These are phyloP conservation scores for Oncopeltus fasciatus DNA, from an alignment of 1,140 invertebrate species.

Conservation along the genomic window DNA sequence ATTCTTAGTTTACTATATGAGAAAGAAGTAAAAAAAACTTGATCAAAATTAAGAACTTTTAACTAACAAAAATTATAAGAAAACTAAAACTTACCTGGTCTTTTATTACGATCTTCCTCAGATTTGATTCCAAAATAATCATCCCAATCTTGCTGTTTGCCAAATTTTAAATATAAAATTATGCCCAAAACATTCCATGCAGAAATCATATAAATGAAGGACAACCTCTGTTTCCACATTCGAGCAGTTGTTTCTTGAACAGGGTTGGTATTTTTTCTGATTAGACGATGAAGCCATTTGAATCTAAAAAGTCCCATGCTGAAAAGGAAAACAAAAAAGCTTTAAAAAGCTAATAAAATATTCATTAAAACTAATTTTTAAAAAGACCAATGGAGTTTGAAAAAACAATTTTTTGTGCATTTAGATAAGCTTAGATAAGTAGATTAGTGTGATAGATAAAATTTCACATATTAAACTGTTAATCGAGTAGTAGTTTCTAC, in stretches of 20 bases:
- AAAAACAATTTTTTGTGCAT: no score
- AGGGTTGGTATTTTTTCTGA: slow-evolving; percentile 42
- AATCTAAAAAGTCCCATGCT: slow-evolving; percentile 11
- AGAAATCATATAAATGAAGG: slow-evolving; percentile 40
- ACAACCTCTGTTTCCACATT: slow-evolving; percentile 41
- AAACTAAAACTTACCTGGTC: slow-evolving; percentile 32
- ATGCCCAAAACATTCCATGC: slow-evolving; percentile 49
- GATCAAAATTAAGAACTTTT: no score
- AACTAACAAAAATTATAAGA: background rate
- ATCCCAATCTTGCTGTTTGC: slow-evolving; percentile 46
- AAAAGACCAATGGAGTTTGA: no score
- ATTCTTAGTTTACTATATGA: no score
- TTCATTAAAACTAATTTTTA: no score
- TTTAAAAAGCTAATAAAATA: background rate
- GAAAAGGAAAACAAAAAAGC: background rate
- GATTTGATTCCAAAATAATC: slow-evolving; percentile 42
- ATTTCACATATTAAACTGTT: no score
- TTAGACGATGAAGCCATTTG: slow-evolving; percentile 35
- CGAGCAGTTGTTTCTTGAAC: slow-evolving; percentile 39
- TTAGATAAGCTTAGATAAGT: no score
- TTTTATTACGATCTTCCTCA: slow-evolving; percentile 36
- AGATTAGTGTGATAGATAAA: no score
- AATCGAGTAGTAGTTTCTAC: no score
- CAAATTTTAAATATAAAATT: slow-evolving; percentile 37
- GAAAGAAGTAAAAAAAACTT: background rate